Conservation (phyloP, 2,113 vertebrate species). For the Emydura subglobosa region DNA sequence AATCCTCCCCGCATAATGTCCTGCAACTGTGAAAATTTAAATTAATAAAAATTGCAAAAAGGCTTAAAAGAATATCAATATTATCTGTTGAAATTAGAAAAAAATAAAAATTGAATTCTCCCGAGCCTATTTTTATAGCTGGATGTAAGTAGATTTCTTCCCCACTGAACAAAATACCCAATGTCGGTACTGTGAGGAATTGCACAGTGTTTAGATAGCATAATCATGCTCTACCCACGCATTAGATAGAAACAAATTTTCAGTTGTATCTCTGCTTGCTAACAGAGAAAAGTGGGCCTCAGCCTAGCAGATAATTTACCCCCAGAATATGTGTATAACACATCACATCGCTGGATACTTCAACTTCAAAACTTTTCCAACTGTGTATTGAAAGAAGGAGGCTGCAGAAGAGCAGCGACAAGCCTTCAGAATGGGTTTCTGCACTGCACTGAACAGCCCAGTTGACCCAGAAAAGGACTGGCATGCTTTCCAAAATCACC, state of each 20-base stretch:
- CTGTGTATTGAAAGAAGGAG: neutral
- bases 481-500: neutral
- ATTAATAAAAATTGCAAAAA: neutral
- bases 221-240: neutral
- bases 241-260: neutral
- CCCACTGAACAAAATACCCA: neutral
- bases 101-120: neutral
- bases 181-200: neutral
- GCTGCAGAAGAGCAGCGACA: neutral
- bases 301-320: neutral
- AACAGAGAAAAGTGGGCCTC: neutral
- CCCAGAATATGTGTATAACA: neutral
- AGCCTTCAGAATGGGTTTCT: neutral
- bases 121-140: neutral
- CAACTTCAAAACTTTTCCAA: neutral
- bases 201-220: neutral
- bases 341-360: neutral
- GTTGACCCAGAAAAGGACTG: neutral
- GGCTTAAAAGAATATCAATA: neutral
- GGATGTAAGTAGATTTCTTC: neutral
- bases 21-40: neutral
- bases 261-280: neutral
- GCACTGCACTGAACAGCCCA: neutral
- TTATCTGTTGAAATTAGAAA: neutral
- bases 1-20: neutral